Percentiles rank a stretch among this genome's conserved stretches.
phyloP scores from a whole-genome alignment of 2,888 invertebrate genomes.

The Plagodis dolabraria region DNA sequence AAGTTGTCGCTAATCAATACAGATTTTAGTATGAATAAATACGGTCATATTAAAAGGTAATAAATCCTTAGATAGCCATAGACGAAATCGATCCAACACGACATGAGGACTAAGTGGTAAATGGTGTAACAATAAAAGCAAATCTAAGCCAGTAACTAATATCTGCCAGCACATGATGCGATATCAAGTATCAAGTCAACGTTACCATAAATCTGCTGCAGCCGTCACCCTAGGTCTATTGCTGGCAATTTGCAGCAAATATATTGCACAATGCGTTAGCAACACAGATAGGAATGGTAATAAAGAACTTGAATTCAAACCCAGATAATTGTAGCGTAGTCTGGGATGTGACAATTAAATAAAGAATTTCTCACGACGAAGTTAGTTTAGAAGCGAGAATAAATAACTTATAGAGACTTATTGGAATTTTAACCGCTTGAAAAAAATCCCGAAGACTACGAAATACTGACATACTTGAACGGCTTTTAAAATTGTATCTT shows the following conservation, averaged over 20 bases:
- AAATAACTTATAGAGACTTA: not conserved
- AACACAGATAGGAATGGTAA: slow-evolving; percentile 22
- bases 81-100: not conserved
- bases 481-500: too few species aligned
- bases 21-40: too few species aligned
- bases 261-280: slow-evolving; percentile 41
- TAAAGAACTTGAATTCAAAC: slow-evolving; percentile 13
- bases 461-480: too few species aligned
- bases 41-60: too few species aligned
- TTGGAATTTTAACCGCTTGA: too few species aligned
- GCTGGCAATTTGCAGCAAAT: slow-evolving; percentile 56
- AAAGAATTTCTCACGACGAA: not conserved
- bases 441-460: too few species aligned
- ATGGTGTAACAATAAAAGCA: slow-evolving; percentile 24
- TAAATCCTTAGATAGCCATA: not conserved
- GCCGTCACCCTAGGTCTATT: slow-evolving; percentile 67
- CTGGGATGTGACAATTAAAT: too few species aligned
- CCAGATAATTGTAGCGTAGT: not conserved
- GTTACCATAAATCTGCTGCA: slow-evolving; percentile 68
- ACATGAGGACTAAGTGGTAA: slow-evolving; percentile 8
- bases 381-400: not conserved
- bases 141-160: slow-evolving; percentile 41
- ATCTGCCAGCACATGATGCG: slow-evolving; percentile 51
- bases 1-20: too few species aligned
- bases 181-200: slow-evolving; percentile 71